Base-by-base conservation (phyloP, 1,140 invertebrate species). In the Brachionus rubens region DNA sequence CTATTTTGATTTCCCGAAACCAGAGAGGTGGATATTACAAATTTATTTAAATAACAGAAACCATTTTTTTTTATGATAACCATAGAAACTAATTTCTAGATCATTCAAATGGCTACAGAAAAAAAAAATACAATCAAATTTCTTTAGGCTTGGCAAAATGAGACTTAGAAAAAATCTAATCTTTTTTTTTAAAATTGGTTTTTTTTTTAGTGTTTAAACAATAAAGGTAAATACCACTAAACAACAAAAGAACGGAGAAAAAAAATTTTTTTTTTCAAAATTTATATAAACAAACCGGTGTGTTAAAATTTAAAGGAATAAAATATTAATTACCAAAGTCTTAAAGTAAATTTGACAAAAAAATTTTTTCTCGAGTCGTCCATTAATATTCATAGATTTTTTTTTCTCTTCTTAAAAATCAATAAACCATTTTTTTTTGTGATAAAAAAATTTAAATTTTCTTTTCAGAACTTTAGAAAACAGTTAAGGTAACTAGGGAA, bases 141-240 rank as follows among this genome's bases (percentile, higher is more conserved):
- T 59, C 54, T 59, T 59, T 59, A 59, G 54, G 54, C 54, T 59
- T 59, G 54, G 54, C 54, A 59, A 59, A n/a, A n/a, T n/a, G n/a
- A n/a, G n/a, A n/a, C n/a, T n/a, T n/a, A 59, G 33, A 59, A 59
- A 52, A 52, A 52, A 21, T 24, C 24, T 59, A 36, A 10, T n/a
- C 36, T 59, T 59, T 59, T 33, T 19, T 36, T 19, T 59, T 59
- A 30, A 36, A 36, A 36, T 5, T 36, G 26, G 6, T 59, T 33
- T 33, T 19, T 41, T 33, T 33, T 16, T 59, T 36, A 33, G 54
- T 59, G 54, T 59, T 59, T 59, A 59, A 59, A 59, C 54, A 59
- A 59, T 16, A 59, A 59, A 59, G 30, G 54, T 33, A 59, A 59
- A 59, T 16, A 36, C 16, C n/a, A 19, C 12, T 59, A 33, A 36